Conservation (phyloP, 2,888 invertebrate genomes). For the Apomyelois bistriatella region DNA sequence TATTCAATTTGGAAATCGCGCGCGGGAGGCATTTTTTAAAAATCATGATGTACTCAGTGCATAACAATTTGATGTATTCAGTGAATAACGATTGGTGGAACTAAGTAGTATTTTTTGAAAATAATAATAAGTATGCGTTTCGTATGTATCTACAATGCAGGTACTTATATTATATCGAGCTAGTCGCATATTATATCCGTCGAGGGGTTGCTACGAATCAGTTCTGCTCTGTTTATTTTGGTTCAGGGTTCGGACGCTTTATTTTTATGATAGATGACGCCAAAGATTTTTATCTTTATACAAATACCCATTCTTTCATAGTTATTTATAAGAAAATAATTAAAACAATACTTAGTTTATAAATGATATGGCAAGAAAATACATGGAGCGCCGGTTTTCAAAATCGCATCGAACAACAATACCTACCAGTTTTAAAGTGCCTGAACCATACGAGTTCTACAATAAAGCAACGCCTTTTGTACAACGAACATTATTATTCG, state of each 20-base stretch:
- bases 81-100: too few species aligned
- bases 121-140: too few species aligned
- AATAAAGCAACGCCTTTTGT: slow-evolving; percentile 76
- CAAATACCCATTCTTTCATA: too few species aligned
- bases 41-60: too few species aligned
- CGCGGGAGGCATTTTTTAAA: too few species aligned
- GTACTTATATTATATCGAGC: too few species aligned
- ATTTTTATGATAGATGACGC: slow-evolving; percentile 21
- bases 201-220: slow-evolving; percentile 55
- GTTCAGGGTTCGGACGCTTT: slow-evolving; percentile 19
- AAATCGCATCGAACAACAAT: slow-evolving; percentile 71
- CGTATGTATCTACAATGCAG: too few species aligned
- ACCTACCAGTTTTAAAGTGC: slow-evolving; percentile 69
- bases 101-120: too few species aligned
- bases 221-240: slow-evolving; percentile 56
- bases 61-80: too few species aligned
- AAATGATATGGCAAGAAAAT: slow-evolving; percentile 74
- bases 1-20: too few species aligned
- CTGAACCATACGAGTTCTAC: slow-evolving; percentile 72
- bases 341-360: not conserved
- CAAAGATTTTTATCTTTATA: slow-evolving; percentile 25
- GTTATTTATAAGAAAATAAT: too few species aligned
- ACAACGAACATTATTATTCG: slow-evolving; percentile 69
- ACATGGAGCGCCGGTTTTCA: slow-evolving; percentile 75
- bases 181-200: slow-evolving; percentile 41